These are phyloP conservation scores for Hydrophis major DNA, from an alignment of 2,797 vertebrate species.

Conservation along the genomic window DNA sequence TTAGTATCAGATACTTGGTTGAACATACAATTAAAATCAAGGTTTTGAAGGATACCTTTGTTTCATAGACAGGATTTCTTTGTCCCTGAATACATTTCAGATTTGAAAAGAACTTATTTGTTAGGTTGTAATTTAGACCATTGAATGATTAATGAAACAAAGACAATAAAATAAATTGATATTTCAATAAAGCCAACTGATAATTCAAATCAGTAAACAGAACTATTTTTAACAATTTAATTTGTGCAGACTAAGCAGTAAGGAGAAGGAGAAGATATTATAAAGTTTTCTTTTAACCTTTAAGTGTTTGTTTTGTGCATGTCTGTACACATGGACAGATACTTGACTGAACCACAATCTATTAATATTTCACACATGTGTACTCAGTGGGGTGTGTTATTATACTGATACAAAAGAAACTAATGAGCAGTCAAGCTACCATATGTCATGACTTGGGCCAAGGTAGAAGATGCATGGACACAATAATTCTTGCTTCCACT, in stretches of 20 bases:
- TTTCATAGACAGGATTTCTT: neutral
- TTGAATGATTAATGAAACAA: constrained; percentile 13
- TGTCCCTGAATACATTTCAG: neutral
- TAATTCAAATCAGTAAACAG: constrained; percentile 58
- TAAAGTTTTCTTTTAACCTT: constrained; percentile 72
- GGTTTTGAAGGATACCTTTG: neutral
- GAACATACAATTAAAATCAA: neutral
- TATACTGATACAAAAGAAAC: constrained; percentile 98
- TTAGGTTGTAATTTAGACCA: constrained; percentile 29
- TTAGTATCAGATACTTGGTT: neutral
- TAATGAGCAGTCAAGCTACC: constrained; percentile 95
- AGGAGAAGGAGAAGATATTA: constrained; percentile 60
- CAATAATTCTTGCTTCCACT: constrained; percentile 57
- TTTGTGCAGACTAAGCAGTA: constrained; percentile 54
- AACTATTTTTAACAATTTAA: constrained; percentile 55
- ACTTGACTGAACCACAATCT: constrained; percentile 80
- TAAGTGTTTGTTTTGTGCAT: constrained; percentile 34
- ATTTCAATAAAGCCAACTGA: constrained; percentile 49
- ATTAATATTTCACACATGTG: constrained; percentile 99
- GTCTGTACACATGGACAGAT: constrained; percentile 63
- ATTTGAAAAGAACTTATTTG: neutral
- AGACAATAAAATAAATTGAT: constrained; percentile 45
- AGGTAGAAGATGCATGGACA: constrained; percentile 68
- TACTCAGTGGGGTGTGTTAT: constrained; percentile 95
- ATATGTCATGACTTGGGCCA: constrained; percentile 82